A percentile compares a stretch with the other conserved stretches of the same genome.
These are phyloP conservation scores for Sinotaia quadrata DNA, from an alignment of 2,888 invertebrate genomes.

Conservation along the genomic window DNA sequence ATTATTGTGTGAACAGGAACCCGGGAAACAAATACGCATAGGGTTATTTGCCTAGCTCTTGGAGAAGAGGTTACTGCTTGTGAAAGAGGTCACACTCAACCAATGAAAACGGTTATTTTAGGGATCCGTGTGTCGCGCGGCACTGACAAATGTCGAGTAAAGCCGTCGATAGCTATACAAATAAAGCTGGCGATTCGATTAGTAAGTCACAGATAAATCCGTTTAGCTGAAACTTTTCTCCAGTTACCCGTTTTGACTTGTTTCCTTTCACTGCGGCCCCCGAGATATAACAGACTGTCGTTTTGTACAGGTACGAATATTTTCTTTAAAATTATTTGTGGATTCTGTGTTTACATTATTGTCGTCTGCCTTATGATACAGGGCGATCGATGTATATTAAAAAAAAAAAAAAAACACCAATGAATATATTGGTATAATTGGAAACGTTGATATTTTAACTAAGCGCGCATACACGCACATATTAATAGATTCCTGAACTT, in stretches of 20 bases:
- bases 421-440: too few species aligned
- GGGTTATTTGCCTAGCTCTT: background rate
- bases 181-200: conserved; percentile 3
- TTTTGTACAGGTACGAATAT: too few species aligned
- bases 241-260: conserved; percentile 15
- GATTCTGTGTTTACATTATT: too few species aligned
- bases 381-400: too few species aligned
- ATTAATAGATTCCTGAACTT: too few species aligned
- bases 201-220: conserved; percentile 3
- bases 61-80: conserved; percentile 25
- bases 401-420: too few species aligned
- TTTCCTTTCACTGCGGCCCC: conserved; percentile 7
- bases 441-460: too few species aligned
- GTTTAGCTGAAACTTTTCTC: conserved; percentile 1
- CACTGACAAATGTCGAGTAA: background rate
- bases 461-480: too few species aligned
- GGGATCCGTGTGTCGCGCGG: conserved; percentile 6
- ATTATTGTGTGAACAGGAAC: too few species aligned
- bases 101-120: conserved; percentile 8
- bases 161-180: conserved; percentile 17
- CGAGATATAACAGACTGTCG: too few species aligned
- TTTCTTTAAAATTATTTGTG: too few species aligned
- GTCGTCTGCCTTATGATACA: too few species aligned
- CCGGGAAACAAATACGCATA: background rate
- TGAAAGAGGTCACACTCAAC: conserved; percentile 24